Evolutionary conservation across 2,113 vertebrate species (phyloP), one percentile per base, ranked within the genome.

Genomic region (Cololabis saira): DNA sequence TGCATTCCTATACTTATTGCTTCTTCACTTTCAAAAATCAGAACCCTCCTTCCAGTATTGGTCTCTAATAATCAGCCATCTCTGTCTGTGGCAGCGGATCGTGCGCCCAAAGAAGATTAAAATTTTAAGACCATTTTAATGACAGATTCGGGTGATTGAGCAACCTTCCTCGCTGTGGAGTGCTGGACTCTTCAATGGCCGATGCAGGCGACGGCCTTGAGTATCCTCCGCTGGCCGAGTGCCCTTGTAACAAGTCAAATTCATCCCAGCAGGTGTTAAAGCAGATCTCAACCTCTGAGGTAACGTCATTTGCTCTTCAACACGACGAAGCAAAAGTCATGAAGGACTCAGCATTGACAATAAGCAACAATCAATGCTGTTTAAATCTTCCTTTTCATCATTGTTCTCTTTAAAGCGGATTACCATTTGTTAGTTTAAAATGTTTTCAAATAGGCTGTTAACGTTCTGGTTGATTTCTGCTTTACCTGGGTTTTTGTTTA

Each of bases 81-180:
- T 78, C 19, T 45, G 24, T 58, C 9, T 60, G 61, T 69, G 47
- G 33, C 50, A 60, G 21, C 4, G 48, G 27, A 47, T 58, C 37
- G 4, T 44, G 8, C 50, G 67, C 22, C 45, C 22, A 14, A 43
- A 37, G 56, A 52, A 67, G 27, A 63, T 71, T 13, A 37, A 41
- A 60, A 13, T 15, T 37, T 70, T 54, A 51, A 37, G 10, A 58
- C 43, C 3, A 47, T 55, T 67, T 61, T 33, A 48, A 61, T 52
- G 45, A 22, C 37, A 51, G 1, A 65, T 42, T 17, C 44, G 51
- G n/a, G 53, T 27, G 22, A 24, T 22, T 58, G 48, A 37, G 52
- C 47, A 57, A 12, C 9, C 10, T 42, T 21, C 37, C 21, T 33
- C n/a, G 55, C 12, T 22, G 33, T 59, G 27, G 14, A 41, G 40